A percentile compares a stretch with the other conserved stretches of the same genome.
Evolutionary conservation across 1,140 invertebrate genomes (phyloP).

Genomic region (Aphis craccivora): DNA sequence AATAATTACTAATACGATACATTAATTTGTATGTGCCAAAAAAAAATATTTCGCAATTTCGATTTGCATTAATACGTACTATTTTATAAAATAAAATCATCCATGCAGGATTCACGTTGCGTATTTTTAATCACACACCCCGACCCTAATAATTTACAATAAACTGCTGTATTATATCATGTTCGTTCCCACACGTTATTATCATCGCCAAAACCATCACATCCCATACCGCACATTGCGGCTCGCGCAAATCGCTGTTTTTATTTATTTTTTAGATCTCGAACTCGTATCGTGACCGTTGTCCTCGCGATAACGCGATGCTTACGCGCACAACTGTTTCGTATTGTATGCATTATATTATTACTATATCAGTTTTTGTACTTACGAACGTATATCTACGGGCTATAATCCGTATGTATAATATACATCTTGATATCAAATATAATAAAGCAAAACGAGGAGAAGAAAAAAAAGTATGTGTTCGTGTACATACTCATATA

Average conservation of each 20-base stretch:
- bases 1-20: neutral
- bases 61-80: neutral
- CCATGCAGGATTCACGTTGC: neutral
- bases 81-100: neutral
- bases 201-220: conserved; percentile 21
- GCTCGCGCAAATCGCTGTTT: neutral
- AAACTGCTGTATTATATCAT: neutral
- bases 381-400: neutral
- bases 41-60: neutral
- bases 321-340: neutral
- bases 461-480: neutral
- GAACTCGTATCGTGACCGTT: conserved; percentile 28
- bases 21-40: neutral
- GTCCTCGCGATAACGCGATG: neutral
- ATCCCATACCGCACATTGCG: neutral
- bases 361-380: neutral
- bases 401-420: neutral
- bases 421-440: conserved; percentile 48
- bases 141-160: neutral
- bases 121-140: neutral
- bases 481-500: neutral
- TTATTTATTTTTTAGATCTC: neutral
- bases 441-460: conserved; percentile 26
- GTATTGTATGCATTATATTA: neutral
- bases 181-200: conserved; percentile 10